These are phyloP conservation scores for Neomicropteryx cornuta DNA, from an alignment of 1,140 invertebrate genomes.

Conservation along the genomic window DNA sequence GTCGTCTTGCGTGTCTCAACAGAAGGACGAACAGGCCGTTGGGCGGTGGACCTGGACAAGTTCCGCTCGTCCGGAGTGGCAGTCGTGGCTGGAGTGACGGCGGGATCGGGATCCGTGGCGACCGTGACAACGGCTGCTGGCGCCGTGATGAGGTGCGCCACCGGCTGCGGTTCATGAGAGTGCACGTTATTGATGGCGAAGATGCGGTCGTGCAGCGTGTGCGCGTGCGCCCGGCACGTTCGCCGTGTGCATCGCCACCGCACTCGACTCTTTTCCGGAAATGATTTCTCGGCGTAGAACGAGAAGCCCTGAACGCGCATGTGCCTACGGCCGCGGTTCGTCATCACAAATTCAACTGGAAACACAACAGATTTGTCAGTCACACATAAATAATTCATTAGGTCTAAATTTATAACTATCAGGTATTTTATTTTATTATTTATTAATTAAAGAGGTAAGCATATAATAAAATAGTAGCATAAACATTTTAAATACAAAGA, in stretches of 20 bases:
- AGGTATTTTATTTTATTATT: too few species aligned
- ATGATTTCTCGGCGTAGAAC: conserved; percentile 40
- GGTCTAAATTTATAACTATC: too few species aligned
- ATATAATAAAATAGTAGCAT: too few species aligned
- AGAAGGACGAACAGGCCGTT: too few species aligned
- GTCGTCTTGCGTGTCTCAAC: too few species aligned
- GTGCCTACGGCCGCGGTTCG: conserved; percentile 35
- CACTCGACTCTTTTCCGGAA: conserved; percentile 37
- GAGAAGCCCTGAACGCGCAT: conserved; percentile 37
- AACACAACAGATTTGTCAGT: conserved; percentile 23
- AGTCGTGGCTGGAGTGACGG: conserved; percentile 23
- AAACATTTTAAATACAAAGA: too few species aligned
- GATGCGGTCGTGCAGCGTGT: conserved; percentile 36
- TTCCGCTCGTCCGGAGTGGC: too few species aligned
- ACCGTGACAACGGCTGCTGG: conserved; percentile 12
- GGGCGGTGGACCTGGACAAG: too few species aligned
- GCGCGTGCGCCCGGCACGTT: conserved; percentile 38
- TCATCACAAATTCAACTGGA: conserved; percentile 41
- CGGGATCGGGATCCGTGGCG: conserved; percentile 26
- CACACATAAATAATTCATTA: too few species aligned
- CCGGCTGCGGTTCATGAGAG: conserved; percentile 29
- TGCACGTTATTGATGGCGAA: conserved; percentile 39
- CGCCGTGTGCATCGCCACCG: conserved; percentile 38
- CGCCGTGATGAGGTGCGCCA: conserved; percentile 9
- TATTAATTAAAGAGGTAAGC: too few species aligned